Conservation (phyloP, 2,113 vertebrate species). For the Equus przewalskii region DNA sequence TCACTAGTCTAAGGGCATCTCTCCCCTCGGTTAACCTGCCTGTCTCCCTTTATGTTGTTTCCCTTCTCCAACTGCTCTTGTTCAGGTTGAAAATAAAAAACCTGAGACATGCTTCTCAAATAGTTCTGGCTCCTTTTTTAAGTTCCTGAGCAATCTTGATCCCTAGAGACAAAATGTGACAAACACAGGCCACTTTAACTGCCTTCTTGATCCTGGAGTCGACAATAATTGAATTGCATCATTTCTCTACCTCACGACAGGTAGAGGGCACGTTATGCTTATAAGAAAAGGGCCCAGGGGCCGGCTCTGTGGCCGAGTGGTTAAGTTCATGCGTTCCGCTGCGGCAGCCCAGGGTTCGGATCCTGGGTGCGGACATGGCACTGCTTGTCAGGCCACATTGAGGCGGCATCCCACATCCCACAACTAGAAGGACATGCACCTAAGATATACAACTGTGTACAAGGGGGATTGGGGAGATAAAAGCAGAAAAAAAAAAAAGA, state of each 20-base stretch:
- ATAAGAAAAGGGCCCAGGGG: neutral
- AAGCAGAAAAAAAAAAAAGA: neutral
- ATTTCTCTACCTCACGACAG: neutral
- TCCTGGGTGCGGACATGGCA: no score
- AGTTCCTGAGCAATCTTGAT: neutral
- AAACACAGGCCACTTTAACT: neutral
- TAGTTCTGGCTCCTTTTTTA: slow-evolving; percentile 17
- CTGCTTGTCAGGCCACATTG: no score
- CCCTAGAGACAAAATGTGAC: neutral
- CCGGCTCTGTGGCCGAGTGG: no score
- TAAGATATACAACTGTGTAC: no score
- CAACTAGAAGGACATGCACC: no score
- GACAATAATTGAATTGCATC: neutral
- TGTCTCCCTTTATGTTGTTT: slow-evolving; percentile 12
- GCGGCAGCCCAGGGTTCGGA: no score
- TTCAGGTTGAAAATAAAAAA: neutral
- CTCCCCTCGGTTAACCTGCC: neutral
- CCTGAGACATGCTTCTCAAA: slow-evolving; percentile 16
- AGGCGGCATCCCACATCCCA: no score
- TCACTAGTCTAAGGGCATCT: neutral
- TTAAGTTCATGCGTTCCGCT: no score
- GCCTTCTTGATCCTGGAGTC: neutral
- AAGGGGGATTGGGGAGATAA: no score
- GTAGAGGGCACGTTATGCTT: neutral
- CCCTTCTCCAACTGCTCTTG: neutral